Conservation (phyloP, 2,113 vertebrate genomes). For the Otocyon megalotis region DNA sequence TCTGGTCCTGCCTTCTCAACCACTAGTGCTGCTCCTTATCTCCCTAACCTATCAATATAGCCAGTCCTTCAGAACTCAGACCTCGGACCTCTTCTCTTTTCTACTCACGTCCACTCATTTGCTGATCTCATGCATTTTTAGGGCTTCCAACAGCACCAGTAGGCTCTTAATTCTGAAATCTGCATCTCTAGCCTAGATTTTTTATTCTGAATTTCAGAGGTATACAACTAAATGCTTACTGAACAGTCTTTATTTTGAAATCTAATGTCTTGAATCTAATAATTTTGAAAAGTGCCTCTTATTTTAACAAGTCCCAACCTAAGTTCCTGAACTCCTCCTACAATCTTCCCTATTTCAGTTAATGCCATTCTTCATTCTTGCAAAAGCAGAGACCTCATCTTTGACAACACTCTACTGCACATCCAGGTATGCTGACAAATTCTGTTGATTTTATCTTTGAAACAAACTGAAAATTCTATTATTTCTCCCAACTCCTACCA, state of each 20-base stretch:
- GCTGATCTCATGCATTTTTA: background rate
- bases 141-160: background rate
- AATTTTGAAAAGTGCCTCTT: background rate
- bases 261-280: background rate
- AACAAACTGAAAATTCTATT: background rate
- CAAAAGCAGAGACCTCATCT: background rate
- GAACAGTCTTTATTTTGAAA: constrained; percentile 34
- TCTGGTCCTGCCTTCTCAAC: background rate
- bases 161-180: background rate
- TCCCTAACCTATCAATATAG: background rate
- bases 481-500: background rate
- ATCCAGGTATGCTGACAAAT: background rate
- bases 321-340: background rate
- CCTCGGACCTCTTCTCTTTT: background rate
- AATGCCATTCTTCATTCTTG: background rate
- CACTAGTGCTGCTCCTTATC: background rate
- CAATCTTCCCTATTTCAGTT: background rate
- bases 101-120: background rate
- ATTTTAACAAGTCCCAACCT: background rate
- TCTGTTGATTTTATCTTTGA: background rate
- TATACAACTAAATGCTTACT: background rate
- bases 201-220: background rate
- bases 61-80: background rate
- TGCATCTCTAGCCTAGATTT: background rate
- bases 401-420: background rate